phyloP scores from a whole-genome alignment of 2,888 invertebrate genomes.

The Gasteruption jaculator region DNA sequence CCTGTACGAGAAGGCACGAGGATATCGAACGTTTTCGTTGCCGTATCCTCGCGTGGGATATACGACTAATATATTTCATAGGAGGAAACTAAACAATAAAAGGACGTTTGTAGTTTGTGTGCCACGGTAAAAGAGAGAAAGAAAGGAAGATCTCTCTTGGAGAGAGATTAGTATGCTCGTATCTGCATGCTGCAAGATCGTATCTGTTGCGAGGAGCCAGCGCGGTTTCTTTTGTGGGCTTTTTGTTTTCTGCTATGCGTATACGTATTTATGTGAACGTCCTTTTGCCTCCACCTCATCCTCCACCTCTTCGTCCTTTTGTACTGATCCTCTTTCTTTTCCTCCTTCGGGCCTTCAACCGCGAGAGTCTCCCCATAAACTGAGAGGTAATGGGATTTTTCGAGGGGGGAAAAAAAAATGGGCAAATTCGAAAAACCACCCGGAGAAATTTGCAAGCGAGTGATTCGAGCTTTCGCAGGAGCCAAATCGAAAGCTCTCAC shows the following conservation, averaged over 20 bases:
- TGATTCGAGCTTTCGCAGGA: no score
- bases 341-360: conserved; percentile 18
- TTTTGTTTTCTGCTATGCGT: conserved; percentile 43
- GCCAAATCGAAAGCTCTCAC: no score
- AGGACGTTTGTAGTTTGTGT: conserved; percentile 31
- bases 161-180: conserved; percentile 48
- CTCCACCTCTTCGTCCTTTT: conserved; percentile 20
- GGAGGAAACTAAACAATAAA: conserved; percentile 34
- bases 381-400: not conserved
- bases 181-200: conserved; percentile 49
- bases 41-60: no score
- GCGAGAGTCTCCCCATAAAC: conserved; percentile 10
- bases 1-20: no score
- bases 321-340: conserved; percentile 13
- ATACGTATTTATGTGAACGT: conserved; percentile 45
- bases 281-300: conserved; percentile 27
- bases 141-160: conserved; percentile 26
- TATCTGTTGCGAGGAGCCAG: conserved; percentile 46
- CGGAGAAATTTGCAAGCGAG: not conserved
- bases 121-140: conserved; percentile 16
- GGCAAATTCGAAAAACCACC: not conserved
- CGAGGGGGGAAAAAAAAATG: not conserved
- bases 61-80: conserved; percentile 39
- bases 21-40: no score
- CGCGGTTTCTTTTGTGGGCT: conserved; percentile 45